phyloP scores from a whole-genome alignment of 2,113 vertebrate species.

The Edolisoma coerulescens region DNA sequence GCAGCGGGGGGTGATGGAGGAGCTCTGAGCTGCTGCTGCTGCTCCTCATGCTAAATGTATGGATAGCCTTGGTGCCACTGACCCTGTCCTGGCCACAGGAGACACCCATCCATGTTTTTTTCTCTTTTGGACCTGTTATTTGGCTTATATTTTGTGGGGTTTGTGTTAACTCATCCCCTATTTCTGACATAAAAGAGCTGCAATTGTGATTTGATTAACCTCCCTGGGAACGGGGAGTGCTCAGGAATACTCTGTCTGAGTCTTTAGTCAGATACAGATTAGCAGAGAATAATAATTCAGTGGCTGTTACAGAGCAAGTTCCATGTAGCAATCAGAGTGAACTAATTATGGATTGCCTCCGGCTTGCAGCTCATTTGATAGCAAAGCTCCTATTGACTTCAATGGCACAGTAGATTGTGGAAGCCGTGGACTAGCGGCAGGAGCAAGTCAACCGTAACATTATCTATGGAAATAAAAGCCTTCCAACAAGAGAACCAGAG shows the following conservation, averaged over 20 bases:
- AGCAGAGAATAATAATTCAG: slow-evolving; percentile 4
- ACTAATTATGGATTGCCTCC: slow-evolving; percentile 20
- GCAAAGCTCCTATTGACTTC: background rate
- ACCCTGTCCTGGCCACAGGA: background rate
- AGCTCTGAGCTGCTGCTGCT: background rate
- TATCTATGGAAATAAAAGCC: background rate
- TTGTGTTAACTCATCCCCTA: background rate
- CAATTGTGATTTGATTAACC: background rate
- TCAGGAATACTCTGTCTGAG: background rate
- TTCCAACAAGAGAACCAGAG: background rate
- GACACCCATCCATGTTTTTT: background rate
- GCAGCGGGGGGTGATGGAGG: background rate
- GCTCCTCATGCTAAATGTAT: background rate
- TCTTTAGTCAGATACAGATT: background rate
- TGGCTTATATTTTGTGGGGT: background rate
- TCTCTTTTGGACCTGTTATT: background rate
- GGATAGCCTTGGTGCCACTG: background rate
- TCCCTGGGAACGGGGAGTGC: background rate
- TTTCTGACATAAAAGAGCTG: background rate
- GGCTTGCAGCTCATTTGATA: background rate
- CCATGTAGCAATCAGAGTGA: background rate
- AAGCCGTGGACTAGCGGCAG: background rate
- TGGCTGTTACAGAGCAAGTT: background rate
- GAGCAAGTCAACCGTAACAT: background rate
- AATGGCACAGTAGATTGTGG: background rate